Evolutionary conservation across 2,888 invertebrate genomes (phyloP).

Genomic region (Cryptocephalus moraei): DNA sequence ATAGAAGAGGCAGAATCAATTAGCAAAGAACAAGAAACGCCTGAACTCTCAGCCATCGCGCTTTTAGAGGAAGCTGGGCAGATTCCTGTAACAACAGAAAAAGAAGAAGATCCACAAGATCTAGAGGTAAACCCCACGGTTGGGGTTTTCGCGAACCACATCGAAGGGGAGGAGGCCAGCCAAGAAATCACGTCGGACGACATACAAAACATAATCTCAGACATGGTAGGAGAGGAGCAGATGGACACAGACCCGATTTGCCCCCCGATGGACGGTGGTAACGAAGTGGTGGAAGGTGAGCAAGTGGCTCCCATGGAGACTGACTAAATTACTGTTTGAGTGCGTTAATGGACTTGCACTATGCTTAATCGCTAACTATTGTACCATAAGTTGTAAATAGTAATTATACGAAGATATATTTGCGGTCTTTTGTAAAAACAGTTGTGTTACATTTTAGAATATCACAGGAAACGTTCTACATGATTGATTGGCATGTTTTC

Average conservation of each 20-base stretch:
- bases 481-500: no score
- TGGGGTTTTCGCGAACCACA: background rate
- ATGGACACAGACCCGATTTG: background rate
- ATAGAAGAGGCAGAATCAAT: no score
- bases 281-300: conserved; percentile 2
- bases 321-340: conserved; percentile 4
- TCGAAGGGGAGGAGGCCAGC: background rate
- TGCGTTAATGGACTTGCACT: background rate
- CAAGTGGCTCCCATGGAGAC: conserved; percentile 13
- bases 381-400: no score
- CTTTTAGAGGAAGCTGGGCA: background rate
- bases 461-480: no score
- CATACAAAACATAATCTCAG: conserved; percentile 11
- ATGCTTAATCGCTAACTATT: no score
- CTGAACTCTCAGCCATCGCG: no score
- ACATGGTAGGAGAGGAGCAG: conserved; percentile 3
- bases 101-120: conserved; percentile 3
- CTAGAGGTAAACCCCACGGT: background rate
- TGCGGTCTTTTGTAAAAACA: no score
- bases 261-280: conserved; percentile 2
- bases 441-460: no score
- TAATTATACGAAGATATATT: no score
- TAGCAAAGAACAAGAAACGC: no score
- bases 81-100: background rate
- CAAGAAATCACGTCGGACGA: conserved; percentile 12